Percentiles rank a stretch among this genome's conserved stretches.
Conservation (phyloP, 2,797 vertebrate species). For the Micromesistius poutassou region DNA sequence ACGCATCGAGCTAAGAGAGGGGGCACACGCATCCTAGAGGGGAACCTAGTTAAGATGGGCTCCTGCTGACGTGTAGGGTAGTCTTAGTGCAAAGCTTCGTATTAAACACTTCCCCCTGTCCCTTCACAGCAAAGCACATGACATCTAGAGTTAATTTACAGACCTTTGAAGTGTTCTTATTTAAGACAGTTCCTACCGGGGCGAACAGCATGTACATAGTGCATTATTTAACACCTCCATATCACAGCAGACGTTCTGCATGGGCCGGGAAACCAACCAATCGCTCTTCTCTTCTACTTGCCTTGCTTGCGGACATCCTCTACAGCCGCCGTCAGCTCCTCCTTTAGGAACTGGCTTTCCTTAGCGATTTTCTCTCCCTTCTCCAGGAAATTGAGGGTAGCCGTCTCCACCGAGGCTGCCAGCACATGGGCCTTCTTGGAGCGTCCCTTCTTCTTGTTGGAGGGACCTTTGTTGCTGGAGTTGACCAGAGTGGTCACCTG, state of each 20-base stretch:
- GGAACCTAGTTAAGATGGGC: constrained; percentile 13
- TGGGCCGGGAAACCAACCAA: constrained; percentile 6
- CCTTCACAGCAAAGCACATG: constrained; percentile 30
- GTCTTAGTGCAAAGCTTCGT: constrained; percentile 13
- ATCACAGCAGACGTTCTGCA: constrained; percentile 29
- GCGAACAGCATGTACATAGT: constrained; percentile 49
- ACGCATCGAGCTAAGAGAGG: constrained; percentile 1
- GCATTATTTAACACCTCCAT: constrained; percentile 50
- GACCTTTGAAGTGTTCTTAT: constrained; percentile 17
- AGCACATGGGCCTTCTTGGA: constrained; percentile 98
- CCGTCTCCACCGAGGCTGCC: constrained; percentile 95
- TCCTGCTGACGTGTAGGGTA: constrained; percentile 9
- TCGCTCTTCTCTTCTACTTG: constrained; percentile 49
- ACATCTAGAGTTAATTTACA: constrained; percentile 30
- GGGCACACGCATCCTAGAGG: not conserved
- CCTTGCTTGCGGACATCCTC: constrained; percentile 99
- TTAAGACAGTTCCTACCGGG: constrained; percentile 9
- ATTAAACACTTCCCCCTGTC: constrained; percentile 26
- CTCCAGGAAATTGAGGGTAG: constrained; percentile 96
- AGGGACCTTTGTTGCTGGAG: constrained; percentile 96
- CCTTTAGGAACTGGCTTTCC: constrained; percentile 96
- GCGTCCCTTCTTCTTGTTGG: constrained; percentile 97
- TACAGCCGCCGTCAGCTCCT: constrained; percentile 93
- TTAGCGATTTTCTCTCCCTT: constrained; percentile 98
- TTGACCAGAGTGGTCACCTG: constrained; percentile 98